A percentile compares a stretch with the other conserved stretches of the same genome.
These are phyloP conservation scores for Gerris lacustris DNA, from an alignment of 2,888 invertebrate species.

Conservation along the genomic window DNA sequence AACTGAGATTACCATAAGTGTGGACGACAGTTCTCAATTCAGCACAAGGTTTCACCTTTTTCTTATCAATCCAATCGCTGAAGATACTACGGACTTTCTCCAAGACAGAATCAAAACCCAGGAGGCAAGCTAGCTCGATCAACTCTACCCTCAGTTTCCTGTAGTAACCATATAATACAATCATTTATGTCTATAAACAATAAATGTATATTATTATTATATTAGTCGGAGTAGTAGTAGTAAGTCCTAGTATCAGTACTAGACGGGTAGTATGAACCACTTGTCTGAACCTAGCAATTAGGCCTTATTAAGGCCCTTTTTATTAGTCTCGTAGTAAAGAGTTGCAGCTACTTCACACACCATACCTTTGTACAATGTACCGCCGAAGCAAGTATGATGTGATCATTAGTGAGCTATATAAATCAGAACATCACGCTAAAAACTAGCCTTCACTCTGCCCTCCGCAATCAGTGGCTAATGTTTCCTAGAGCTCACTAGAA, in stretches of 20 bases:
- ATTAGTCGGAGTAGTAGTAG: not conserved
- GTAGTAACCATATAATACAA: not conserved
- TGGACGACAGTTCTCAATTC: not conserved
- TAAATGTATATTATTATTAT: not conserved
- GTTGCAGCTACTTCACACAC: too few relatives aligned
- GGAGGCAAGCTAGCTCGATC: not conserved
- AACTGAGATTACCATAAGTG: not conserved
- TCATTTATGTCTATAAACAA: not conserved
- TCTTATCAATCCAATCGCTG: constrained; percentile 3
- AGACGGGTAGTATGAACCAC: not conserved
- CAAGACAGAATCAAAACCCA: not conserved
- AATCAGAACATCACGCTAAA: too few relatives aligned
- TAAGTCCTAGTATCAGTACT: too few relatives aligned
- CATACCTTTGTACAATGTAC: too few relatives aligned
- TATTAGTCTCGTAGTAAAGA: too few relatives aligned
- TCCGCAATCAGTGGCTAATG: too few relatives aligned
- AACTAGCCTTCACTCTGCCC: too few relatives aligned
- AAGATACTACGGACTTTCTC: not conserved
- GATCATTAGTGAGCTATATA: too few relatives aligned
- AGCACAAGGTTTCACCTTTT: not conserved
- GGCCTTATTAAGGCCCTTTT: too few relatives aligned
- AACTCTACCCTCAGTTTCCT: constrained; percentile 1
- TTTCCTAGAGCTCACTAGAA: too few relatives aligned
- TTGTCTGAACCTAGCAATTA: too few relatives aligned
- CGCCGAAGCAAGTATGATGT: too few relatives aligned